Percentiles rank a stretch among this genome's conserved stretches.
Evolutionary conservation across 2,113 vertebrate genomes (phyloP).

Genomic region (Puma concolor): DNA sequence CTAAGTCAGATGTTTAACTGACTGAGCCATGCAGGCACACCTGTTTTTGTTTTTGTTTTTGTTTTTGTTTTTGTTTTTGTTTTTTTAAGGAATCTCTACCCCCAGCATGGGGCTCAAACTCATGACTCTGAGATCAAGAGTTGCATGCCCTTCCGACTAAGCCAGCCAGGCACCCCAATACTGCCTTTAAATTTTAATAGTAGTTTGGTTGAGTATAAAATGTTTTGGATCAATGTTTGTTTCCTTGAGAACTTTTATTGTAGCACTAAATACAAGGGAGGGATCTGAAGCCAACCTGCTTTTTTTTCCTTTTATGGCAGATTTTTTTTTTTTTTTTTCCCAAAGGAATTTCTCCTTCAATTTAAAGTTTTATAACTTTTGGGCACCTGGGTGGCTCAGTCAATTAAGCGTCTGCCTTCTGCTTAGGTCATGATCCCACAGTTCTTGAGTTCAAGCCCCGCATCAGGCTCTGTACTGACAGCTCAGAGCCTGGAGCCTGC

Average conservation of each 20-base stretch:
- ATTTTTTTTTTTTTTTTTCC: constrained; percentile 5
- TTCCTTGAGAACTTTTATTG: not conserved
- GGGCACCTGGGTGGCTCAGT: too few relatives aligned
- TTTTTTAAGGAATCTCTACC: not conserved
- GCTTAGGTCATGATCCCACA: too few relatives aligned
- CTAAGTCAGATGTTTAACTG: too few relatives aligned
- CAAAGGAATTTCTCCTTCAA: not conserved
- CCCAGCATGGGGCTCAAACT: not conserved
- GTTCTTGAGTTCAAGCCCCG: too few relatives aligned
- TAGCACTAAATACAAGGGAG: not conserved
- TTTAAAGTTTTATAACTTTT: not conserved
- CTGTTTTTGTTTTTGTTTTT: too few relatives aligned
- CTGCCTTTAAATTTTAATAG: constrained; percentile 21
- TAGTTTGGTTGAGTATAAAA: not conserved
- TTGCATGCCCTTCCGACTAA: not conserved
- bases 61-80: not conserved
- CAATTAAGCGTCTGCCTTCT: too few relatives aligned
- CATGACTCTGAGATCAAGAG: not conserved
- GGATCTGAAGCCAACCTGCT: not conserved
- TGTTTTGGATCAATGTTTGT: not conserved
- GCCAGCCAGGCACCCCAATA: not conserved
- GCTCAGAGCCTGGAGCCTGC: too few relatives aligned
- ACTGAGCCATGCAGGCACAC: too few relatives aligned
- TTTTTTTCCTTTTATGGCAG: not conserved
- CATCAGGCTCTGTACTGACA: too few relatives aligned